Percentiles rank a stretch among this genome's conserved stretches.
Conservation (phyloP, 1,140 invertebrate genomes). For the Holcopasites calliopsidis region DNA sequence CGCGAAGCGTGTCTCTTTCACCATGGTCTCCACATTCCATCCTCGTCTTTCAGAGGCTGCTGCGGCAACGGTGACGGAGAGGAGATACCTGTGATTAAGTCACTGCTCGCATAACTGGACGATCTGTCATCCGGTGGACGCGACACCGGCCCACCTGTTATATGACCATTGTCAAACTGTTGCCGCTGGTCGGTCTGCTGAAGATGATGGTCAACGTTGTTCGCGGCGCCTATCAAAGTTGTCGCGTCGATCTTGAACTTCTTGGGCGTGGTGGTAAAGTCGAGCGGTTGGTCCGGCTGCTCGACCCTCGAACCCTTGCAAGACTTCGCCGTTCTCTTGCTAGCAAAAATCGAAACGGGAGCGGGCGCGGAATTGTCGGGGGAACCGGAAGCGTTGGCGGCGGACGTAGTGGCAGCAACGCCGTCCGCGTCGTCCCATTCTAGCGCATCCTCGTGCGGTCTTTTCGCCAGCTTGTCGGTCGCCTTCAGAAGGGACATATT, state of each 20-base stretch:
- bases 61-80: constrained; percentile 66
- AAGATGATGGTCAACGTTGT: constrained; percentile 47
- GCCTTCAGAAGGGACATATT: constrained; percentile 78
- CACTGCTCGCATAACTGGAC: constrained; percentile 67
- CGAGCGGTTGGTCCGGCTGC: constrained; percentile 73
- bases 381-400: constrained; percentile 39
- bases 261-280: constrained; percentile 75
- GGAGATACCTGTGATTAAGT: constrained; percentile 62
- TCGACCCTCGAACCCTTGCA: constrained; percentile 73
- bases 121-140: constrained; percentile 62
- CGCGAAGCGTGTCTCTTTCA: constrained; percentile 59
- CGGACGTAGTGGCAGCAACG: constrained; percentile 7
- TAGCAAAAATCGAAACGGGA: constrained; percentile 3
- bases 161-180: too few relatives aligned
- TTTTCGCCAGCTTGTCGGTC: constrained; percentile 75
- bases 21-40: constrained; percentile 79
- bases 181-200: constrained; percentile 53
- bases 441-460: constrained; percentile 69
- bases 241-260: constrained; percentile 64
- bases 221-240: constrained; percentile 15
- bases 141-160: too few relatives aligned
- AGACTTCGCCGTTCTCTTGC: constrained; percentile 43
- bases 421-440: constrained; percentile 56
- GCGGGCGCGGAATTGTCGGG: constrained; percentile 35
- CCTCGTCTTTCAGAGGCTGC: constrained; percentile 75